A percentile compares a stretch with the other conserved stretches of the same genome.
Evolutionary conservation across 2,113 vertebrate species (phyloP).

Genomic region (Bufo gargarizans): DNA sequence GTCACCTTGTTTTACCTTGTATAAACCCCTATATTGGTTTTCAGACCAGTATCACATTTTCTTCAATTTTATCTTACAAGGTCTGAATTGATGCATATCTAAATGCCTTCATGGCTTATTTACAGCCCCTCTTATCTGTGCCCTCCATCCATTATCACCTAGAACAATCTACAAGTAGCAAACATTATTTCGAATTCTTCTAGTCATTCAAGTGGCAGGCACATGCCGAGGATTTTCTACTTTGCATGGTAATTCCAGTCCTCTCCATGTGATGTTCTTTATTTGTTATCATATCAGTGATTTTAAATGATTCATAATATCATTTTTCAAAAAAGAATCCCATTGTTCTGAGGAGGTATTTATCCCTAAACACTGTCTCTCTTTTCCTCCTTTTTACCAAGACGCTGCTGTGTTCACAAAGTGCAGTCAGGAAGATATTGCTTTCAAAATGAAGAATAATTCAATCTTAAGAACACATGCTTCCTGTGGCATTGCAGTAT

Average conservation of each 20-base stretch:
- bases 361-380: conserved; percentile 39
- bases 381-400: conserved; percentile 23
- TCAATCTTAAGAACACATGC: conserved; percentile 52
- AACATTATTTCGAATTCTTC: conserved; percentile 26
- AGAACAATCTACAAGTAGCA: conserved; percentile 9
- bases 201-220: conserved; percentile 8
- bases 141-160: conserved; percentile 31
- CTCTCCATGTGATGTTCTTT: conserved; percentile 22
- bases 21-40: not conserved
- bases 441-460: conserved; percentile 54
- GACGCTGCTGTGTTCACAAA: conserved; percentile 41
- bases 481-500: conserved; percentile 26
- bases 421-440: conserved; percentile 49
- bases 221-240: conserved; percentile 27
- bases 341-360: conserved; percentile 40
- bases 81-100: not conserved
- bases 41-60: not conserved
- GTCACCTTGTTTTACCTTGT: not conserved
- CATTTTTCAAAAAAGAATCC: conserved; percentile 37
- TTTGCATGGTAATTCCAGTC: conserved; percentile 27
- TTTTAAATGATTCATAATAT: conserved; percentile 55
- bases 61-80: not conserved
- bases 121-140: not conserved
- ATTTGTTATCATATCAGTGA: conserved; percentile 44
- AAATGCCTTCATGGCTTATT: not conserved